Evolutionary conservation across 2,113 vertebrate genomes (phyloP).

Genomic region (Galbula dea): DNA sequence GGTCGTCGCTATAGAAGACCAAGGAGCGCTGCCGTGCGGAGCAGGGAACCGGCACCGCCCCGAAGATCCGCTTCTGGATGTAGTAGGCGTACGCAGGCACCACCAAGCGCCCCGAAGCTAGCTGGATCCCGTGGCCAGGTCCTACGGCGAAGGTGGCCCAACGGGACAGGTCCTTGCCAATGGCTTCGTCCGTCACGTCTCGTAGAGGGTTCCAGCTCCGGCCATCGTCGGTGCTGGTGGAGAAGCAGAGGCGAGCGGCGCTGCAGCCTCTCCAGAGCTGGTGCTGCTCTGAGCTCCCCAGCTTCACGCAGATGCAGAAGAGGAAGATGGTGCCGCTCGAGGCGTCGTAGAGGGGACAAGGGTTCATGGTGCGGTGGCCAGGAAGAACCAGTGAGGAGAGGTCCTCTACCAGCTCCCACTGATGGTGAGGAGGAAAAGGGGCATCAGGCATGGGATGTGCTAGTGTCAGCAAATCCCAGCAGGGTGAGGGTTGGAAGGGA

Average conservation of each 20-base stretch:
- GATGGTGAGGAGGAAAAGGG: background rate
- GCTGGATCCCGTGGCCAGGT: conserved; percentile 88
- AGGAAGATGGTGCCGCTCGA: conserved; percentile 74
- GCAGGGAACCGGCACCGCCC: background rate
- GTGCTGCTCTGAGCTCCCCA: conserved; percentile 71
- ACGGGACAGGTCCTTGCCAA: conserved; percentile 65
- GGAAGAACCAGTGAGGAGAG: conserved; percentile 48
- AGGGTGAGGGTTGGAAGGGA: too few species aligned
- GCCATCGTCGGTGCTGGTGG: conserved; percentile 79
- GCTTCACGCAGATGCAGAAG: conserved; percentile 89
- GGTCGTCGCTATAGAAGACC: conserved; percentile 86
- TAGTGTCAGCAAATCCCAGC: too few species aligned
- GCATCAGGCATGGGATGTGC: accelerated
- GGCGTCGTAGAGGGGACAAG: conserved; percentile 72
- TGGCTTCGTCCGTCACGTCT: conserved; percentile 82
- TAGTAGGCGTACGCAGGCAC: conserved; percentile 87
- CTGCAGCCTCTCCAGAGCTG: conserved; percentile 82
- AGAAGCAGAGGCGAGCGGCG: conserved; percentile 83
- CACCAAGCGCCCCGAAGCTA: conserved; percentile 80
- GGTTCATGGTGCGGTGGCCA: conserved; percentile 75
- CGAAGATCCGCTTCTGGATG: conserved; percentile 52
- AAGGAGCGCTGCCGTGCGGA: conserved; percentile 74
- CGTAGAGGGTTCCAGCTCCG: conserved; percentile 76
- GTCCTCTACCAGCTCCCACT: conserved; percentile 64
- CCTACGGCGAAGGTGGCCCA: conserved; percentile 94